These are phyloP conservation scores for Spodoptera exigua DNA, from an alignment of 2,888 invertebrate genomes.

Conservation along the genomic window DNA sequence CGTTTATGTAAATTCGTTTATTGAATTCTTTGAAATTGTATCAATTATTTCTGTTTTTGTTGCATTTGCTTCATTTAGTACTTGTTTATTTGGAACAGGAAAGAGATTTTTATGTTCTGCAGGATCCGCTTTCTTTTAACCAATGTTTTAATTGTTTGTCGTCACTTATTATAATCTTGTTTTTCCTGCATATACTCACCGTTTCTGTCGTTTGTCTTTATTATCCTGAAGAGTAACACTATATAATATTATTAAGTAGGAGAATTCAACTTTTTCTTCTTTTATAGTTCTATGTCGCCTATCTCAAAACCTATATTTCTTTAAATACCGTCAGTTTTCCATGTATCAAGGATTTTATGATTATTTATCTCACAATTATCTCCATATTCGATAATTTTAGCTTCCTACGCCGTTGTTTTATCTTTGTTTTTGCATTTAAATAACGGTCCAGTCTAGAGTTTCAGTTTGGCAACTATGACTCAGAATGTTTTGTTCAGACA, in stretches of 20 bases:
- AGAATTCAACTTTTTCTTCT: neutral
- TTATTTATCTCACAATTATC: conserved; percentile 41
- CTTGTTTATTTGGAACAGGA: conserved; percentile 31
- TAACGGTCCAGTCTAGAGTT: conserved; percentile 35
- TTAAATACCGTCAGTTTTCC: neutral
- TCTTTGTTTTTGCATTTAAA: conserved; percentile 39
- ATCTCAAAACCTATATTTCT: neutral
- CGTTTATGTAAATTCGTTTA: conserved; percentile 24
- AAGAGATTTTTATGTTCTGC: conserved; percentile 9
- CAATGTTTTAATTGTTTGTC: neutral
- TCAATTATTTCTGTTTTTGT: conserved; percentile 21
- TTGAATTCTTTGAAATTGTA: conserved; percentile 27
- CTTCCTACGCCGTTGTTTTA: conserved; percentile 40
- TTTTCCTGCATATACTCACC: neutral
- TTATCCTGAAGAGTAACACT: no score
- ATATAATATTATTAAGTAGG: neutral
- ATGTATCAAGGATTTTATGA: conserved; percentile 33
- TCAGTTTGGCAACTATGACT: conserved; percentile 25
- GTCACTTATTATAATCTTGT: neutral
- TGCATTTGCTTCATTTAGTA: conserved; percentile 3
- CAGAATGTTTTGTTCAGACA: conserved; percentile 16
- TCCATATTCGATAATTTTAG: conserved; percentile 47
- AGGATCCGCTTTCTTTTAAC: neutral
- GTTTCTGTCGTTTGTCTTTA: neutral
- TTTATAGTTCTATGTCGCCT: neutral